Evolutionary conservation across 2,797 vertebrate genomes (phyloP).

Genomic region (Pelochelys cantorii): DNA sequence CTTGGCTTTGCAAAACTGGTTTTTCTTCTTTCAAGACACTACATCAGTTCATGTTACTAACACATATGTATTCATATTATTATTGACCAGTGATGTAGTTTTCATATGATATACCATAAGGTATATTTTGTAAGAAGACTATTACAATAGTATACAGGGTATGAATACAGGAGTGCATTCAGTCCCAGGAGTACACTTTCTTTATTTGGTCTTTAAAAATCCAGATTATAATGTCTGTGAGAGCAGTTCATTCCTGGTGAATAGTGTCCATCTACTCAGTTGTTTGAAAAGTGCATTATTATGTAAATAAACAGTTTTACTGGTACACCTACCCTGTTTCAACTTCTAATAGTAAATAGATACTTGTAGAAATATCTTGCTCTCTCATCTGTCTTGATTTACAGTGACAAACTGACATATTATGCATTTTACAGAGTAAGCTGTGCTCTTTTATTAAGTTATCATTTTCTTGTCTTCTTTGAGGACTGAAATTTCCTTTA

Average conservation of each 20-base stretch:
- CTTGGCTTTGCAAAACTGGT: no score
- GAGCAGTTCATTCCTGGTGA: neutral
- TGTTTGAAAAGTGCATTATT: neutral
- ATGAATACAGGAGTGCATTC: no score
- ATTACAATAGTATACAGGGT: neutral
- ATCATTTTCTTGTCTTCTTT: slow-evolving; percentile 43
- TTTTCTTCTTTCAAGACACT: neutral
- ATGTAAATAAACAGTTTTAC: slow-evolving; percentile 51
- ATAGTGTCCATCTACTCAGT: neutral
- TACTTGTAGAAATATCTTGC: slow-evolving; percentile 45
- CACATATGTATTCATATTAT: neutral
- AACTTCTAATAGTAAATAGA: slow-evolving; percentile 49
- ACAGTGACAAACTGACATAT: slow-evolving; percentile 38
- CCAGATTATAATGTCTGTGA: slow-evolving; percentile 35
- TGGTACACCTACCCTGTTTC: slow-evolving; percentile 8
- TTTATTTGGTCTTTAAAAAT: slow-evolving; percentile 44
- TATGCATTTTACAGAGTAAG: slow-evolving; percentile 47
- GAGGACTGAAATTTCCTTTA: slow-evolving; percentile 34
- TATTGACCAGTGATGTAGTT: neutral
- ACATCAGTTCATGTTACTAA: neutral
- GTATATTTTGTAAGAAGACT: neutral
- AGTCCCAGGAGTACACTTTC: neutral
- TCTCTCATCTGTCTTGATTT: slow-evolving; percentile 43
- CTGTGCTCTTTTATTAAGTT: slow-evolving; percentile 39
- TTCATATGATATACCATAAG: neutral